Percentiles rank a stretch among this genome's conserved stretches.
Evolutionary conservation across 2,113 vertebrate species (phyloP).

Genomic region (Anser cygnoides): DNA sequence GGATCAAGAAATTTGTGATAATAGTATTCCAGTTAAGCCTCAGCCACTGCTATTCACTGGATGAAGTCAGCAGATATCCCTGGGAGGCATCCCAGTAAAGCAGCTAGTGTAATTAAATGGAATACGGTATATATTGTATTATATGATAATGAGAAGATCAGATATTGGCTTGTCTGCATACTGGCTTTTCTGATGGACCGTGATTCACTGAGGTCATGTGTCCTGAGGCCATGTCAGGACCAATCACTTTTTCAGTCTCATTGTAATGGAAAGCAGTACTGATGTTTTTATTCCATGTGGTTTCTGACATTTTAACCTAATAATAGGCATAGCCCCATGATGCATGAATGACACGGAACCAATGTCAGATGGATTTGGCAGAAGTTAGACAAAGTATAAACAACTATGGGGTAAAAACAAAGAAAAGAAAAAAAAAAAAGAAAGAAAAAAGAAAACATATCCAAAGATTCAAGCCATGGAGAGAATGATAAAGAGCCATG

Average conservation of each 20-base stretch:
- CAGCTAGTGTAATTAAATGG: not conserved
- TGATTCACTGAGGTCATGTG: not conserved
- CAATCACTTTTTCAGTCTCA: not conserved
- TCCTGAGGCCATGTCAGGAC: not conserved
- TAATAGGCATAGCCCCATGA: not conserved
- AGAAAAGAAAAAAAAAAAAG: not conserved
- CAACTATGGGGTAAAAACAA: not conserved
- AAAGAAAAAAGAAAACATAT: not conserved
- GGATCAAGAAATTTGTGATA: not conserved
- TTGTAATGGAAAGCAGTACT: not conserved
- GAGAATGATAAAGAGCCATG: not conserved
- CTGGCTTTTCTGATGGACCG: not conserved
- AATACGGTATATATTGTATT: not conserved
- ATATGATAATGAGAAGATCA: not conserved
- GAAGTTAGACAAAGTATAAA: not conserved
- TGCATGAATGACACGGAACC: not conserved
- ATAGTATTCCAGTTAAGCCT: not conserved
- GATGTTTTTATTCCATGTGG: not conserved
- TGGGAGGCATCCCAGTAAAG: not conserved
- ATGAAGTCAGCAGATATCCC: not conserved
- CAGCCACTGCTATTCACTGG: not conserved
- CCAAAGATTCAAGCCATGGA: rapidly evolving
- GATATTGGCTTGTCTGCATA: not conserved
- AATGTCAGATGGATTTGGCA: not conserved
- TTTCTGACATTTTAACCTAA: not conserved